Evolutionary conservation across 2,797 vertebrate species (phyloP).

Genomic region (Coregonus suidteri): DNA sequence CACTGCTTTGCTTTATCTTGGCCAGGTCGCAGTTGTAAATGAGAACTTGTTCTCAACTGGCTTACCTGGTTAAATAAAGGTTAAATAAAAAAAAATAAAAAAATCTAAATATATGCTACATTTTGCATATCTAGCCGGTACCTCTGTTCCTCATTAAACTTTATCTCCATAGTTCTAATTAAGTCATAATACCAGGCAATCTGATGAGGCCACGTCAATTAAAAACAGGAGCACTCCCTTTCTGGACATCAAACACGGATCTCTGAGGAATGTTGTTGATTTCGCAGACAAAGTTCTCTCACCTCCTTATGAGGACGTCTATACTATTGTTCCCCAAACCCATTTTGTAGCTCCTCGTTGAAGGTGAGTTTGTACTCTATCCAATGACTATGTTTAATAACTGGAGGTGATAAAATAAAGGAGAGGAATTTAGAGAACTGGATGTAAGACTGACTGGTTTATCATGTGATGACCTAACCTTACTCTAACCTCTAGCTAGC

Average conservation of each 20-base stretch:
- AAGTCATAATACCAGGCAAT: conserved; percentile 1
- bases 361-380: background rate
- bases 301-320: no score
- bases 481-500: background rate
- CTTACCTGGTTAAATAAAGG: no score
- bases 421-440: no score
- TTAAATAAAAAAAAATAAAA: no score
- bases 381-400: no score
- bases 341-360: background rate
- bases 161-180: conserved; percentile 2
- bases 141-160: background rate
- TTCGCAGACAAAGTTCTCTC: background rate
- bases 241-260: conserved; percentile 7
- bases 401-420: no score
- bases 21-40: no score
- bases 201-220: background rate
- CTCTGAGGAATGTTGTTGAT: background rate
- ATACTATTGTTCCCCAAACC: background rate
- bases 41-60: no score
- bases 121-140: background rate
- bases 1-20: no score
- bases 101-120: conserved; percentile 2
- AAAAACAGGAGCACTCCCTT: background rate
- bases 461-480: no score
- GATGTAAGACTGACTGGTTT: no score